Conservation (phyloP, 2,113 vertebrate species). For the Chaetura pelagica region DNA sequence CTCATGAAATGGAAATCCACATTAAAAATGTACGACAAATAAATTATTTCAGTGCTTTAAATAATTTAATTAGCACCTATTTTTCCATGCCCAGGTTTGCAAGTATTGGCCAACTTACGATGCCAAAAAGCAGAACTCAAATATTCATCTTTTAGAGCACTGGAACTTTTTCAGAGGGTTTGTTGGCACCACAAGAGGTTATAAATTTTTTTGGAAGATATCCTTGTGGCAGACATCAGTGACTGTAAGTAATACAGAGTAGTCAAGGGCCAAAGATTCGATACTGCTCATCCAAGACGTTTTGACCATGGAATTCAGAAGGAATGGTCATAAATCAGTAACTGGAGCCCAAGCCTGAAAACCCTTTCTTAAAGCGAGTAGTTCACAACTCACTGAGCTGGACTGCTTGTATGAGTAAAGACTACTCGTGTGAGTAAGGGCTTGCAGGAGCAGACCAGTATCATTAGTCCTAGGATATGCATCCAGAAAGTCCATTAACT, state of each 20-base stretch:
- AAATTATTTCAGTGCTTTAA: background rate
- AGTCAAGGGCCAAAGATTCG: background rate
- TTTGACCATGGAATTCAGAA: conserved; percentile 58
- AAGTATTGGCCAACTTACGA: background rate
- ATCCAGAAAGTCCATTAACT: background rate
- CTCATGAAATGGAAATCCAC: background rate
- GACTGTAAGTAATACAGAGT: background rate
- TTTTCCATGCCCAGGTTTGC: conserved; percentile 26
- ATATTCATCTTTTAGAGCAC: background rate
- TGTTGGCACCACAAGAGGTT: background rate
- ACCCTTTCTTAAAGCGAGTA: conserved; percentile 44
- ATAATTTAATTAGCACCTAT: background rate
- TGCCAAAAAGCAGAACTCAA: background rate
- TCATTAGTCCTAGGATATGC: background rate
- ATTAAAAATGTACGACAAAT: background rate
- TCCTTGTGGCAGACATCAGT: background rate
- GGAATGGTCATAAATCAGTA: conserved; percentile 63
- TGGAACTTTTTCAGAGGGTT: background rate
- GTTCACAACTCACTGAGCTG: background rate
- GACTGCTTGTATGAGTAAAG: background rate
- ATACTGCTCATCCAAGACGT: conserved; percentile 1
- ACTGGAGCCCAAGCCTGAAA: conserved; percentile 65
- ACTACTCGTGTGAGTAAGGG: conserved; percentile 27
- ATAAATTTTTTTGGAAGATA: background rate
- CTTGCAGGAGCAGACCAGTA: conserved; percentile 54